Evolutionary conservation across 2,888 invertebrate genomes (phyloP).

Genomic region (Desoria tigrina): DNA sequence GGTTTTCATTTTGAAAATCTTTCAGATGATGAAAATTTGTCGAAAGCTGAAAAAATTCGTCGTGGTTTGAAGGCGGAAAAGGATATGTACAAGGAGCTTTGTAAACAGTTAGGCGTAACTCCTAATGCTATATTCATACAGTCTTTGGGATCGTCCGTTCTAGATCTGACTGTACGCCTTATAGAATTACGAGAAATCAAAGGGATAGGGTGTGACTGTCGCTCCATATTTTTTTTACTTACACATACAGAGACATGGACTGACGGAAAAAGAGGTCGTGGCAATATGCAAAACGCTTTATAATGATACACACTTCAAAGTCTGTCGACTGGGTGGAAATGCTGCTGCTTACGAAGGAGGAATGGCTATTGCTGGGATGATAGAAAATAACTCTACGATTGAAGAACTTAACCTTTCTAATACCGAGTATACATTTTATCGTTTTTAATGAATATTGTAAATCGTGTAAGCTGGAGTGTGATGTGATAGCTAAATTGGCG

Average conservation of each 20-base stretch:
- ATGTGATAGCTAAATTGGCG: too few species aligned
- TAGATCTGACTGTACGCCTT: conserved; percentile 37
- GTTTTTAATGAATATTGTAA: neutral
- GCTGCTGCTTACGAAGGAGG: conserved; percentile 38
- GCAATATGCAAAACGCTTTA: conserved; percentile 57
- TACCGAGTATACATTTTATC: conserved; percentile 38
- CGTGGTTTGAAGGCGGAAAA: conserved; percentile 54
- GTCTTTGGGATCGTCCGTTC: conserved; percentile 19
- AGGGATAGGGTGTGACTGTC: too few species aligned
- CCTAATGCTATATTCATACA: conserved; percentile 51
- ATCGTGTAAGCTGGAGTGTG: neutral
- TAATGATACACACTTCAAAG: conserved; percentile 56
- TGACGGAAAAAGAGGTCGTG: conserved; percentile 38
- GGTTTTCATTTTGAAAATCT: conserved; percentile 3
- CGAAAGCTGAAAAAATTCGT: conserved; percentile 44
- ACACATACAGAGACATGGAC: conserved; percentile 38
- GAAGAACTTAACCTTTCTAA: conserved; percentile 36
- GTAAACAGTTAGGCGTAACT: conserved; percentile 57
- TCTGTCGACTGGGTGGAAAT: conserved; percentile 52
- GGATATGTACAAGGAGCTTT: conserved; percentile 56
- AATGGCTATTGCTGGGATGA: conserved; percentile 43
- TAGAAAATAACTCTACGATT: conserved; percentile 40
- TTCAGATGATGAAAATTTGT: neutral
- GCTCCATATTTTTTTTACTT: too few species aligned
- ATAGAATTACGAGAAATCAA: too few species aligned